Evolutionary conservation across 2,113 vertebrate genomes (phyloP).

Genomic region (Elephas maximus): DNA sequence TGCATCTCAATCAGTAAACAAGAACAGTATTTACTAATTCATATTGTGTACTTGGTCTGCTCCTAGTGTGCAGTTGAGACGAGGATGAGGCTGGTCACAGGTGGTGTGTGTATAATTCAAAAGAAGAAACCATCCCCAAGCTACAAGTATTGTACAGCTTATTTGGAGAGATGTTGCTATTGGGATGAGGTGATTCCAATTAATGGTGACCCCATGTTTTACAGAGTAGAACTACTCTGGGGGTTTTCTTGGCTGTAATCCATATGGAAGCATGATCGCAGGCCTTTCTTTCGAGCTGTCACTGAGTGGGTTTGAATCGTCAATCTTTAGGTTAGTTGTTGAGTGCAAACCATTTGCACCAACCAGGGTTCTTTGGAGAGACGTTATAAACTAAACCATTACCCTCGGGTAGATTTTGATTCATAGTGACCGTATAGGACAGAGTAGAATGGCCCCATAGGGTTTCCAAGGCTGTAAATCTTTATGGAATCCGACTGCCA

Average conservation of each 20-base stretch:
- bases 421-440: background rate
- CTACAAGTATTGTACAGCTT: background rate
- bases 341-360: background rate
- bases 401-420: background rate
- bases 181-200: too few species aligned
- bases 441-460: background rate
- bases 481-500: background rate
- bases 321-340: background rate
- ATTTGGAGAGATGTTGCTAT: background rate
- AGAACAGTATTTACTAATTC: constrained; percentile 39
- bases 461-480: background rate
- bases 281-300: background rate
- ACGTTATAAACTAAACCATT: background rate
- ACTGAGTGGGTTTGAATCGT: background rate
- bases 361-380: background rate
- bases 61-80: background rate
- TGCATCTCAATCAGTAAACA: background rate
- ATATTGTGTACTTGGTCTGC: background rate
- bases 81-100: background rate
- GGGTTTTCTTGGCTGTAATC: too few species aligned
- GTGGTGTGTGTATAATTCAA: background rate
- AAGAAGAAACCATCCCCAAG: background rate
- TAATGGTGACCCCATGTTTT: too few species aligned
- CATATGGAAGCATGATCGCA: too few species aligned
- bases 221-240: too few species aligned